Conservation (phyloP, 2,113 vertebrate species). For the Nannospalax galili region DNA sequence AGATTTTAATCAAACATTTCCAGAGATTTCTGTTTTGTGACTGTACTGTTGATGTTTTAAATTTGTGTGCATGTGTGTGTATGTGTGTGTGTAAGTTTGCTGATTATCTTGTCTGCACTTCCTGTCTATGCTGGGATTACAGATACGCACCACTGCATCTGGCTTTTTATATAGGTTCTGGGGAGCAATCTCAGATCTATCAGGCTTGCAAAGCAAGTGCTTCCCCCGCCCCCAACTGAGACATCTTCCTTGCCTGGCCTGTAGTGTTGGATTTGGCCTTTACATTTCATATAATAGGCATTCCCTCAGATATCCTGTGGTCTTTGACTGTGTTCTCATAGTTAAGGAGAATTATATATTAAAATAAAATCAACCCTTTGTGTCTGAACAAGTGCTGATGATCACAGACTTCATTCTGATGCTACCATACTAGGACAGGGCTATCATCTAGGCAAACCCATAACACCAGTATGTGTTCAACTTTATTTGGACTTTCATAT, state of each 20-base stretch:
- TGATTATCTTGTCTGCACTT: not conserved
- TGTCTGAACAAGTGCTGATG: not conserved
- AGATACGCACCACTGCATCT: not conserved
- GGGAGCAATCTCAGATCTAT: not conserved
- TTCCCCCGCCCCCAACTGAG: too few relatives aligned
- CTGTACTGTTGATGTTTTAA: not conserved
- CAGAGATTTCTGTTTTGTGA: too few relatives aligned
- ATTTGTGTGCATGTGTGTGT: not conserved
- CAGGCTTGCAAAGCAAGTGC: not conserved
- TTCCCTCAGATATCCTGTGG: slow-evolving; percentile 1
- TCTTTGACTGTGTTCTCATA: not conserved
- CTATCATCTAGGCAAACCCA: not conserved
- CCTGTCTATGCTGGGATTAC: not conserved
- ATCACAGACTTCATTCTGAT: not conserved
- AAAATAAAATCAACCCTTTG: not conserved
- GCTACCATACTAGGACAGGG: not conserved
- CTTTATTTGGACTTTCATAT: slow-evolving; percentile 22
- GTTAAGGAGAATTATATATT: not conserved
- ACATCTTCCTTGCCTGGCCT: not conserved
- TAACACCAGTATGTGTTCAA: not conserved
- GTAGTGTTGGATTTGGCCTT: not conserved
- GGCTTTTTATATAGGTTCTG: not conserved
- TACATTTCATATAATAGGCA: not conserved
- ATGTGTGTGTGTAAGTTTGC: not conserved
- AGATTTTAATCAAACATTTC: slow-evolving; percentile 30